Base-by-base conservation (phyloP, 2,888 invertebrate species). In the Trissonchulus sp. region DNA sequence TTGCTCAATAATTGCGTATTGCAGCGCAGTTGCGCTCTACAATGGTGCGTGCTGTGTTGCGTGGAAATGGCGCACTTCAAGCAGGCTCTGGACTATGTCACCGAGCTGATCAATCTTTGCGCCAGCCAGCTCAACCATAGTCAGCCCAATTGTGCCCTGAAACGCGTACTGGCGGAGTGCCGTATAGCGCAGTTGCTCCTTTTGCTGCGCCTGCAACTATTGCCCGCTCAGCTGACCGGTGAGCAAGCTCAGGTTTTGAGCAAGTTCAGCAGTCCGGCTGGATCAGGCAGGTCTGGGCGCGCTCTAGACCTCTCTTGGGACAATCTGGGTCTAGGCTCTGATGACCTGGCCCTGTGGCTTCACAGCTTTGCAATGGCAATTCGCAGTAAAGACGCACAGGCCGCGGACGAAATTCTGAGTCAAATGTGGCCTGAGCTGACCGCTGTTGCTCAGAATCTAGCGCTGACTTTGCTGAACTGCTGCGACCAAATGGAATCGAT, bases 21-120 rank as follows among this genome's bases (percentile, higher is more conserved):
- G 37, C 3, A 36, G 8, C 15, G 28, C 23, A 36, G 28, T 3
- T 8, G 33, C 2, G 63, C 74, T n/a, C n/a, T 48, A 31, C 2
- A 74, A 23, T 36, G 74, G 63, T 28, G 1, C 1, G 35, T 31
- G 18, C 15, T 33, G 34, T 73, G 68, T 60, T 68, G 48, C 1
- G 33, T 31, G 8, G 69, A 63, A 2, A 36, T 1, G 33, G 78
- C 88, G 75, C 89, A 89, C 83, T 88, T 89, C 74, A 88, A 89
- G 79, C 93, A 93, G 85, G 93, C 93, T 84, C 87, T 93, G 76
- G 90, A 91, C 83, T 93, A 34, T 2, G 1, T 72, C 18, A 36
- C 60, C 36, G 73, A 94, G 87, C 89, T 92, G 78, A n/a, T n/a
- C n/a, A n/a, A n/a, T n/a, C n/a, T n/a, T n/a, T n/a, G n/a, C n/a